Conservation (phyloP, 2,888 invertebrate species). For the Reticulitermes lucifugus region DNA sequence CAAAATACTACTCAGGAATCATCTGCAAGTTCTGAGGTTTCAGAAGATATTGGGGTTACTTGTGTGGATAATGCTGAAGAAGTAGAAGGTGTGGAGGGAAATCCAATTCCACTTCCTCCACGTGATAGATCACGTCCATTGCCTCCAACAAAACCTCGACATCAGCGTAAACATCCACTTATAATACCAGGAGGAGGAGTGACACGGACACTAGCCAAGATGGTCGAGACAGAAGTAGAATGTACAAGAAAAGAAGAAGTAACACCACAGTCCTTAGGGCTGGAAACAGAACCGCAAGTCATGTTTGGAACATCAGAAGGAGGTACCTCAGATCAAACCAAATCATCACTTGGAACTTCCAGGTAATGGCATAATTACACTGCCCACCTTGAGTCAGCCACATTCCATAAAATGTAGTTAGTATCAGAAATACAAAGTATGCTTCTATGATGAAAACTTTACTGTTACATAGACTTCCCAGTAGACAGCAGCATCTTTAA, state of each 20-base stretch:
- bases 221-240: constrained; percentile 44
- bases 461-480: too few relatives aligned
- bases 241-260: constrained; percentile 12
- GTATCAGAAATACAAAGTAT: too few relatives aligned
- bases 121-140: constrained; percentile 76
- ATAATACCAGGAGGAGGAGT: constrained; percentile 72
- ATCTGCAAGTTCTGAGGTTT: neutral
- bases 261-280: neutral
- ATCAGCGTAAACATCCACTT: constrained; percentile 84
- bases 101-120: constrained; percentile 84
- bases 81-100: constrained; percentile 58
- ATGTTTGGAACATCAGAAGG: neutral
- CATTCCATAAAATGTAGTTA: too few relatives aligned
- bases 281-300: neutral
- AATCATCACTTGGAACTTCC: neutral
- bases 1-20: neutral
- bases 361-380: neutral
- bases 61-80: constrained; percentile 3
- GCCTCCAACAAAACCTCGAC: constrained; percentile 75
- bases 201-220: constrained; percentile 52
- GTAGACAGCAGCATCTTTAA: too few relatives aligned
- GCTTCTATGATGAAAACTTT: too few relatives aligned
- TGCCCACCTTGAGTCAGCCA: too few relatives aligned
- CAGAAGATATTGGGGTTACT: neutral
- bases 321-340: neutral